Evolutionary conservation across 2,888 invertebrate species (phyloP).

Genomic region (Leistus spinibarbis): DNA sequence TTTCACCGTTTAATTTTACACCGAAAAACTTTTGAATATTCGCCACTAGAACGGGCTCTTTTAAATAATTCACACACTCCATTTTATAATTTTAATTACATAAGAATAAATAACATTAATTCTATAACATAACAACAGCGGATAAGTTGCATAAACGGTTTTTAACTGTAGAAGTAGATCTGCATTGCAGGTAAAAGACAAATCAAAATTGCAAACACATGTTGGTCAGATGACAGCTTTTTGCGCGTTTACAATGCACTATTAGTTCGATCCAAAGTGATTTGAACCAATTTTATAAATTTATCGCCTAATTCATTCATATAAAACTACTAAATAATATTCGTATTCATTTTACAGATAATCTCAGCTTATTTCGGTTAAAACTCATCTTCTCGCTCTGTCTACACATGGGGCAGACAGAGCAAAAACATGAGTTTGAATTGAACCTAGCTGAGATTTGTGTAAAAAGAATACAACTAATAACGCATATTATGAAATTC

Average conservation of each 20-base stretch:
- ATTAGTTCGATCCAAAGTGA: not conserved
- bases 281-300: not conserved
- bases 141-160: not conserved
- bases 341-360: not conserved
- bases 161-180: constrained; percentile 16
- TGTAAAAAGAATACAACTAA: too few relatives aligned
- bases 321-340: too few relatives aligned
- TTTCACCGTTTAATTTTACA: constrained; percentile 61
- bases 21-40: constrained; percentile 82
- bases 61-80: constrained; percentile 67
- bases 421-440: too few relatives aligned
- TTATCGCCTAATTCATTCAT: not conserved
- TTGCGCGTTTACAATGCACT: not conserved
- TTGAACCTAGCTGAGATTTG: too few relatives aligned
- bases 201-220: constrained; percentile 18
- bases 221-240: constrained; percentile 32
- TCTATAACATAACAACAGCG: constrained; percentile 17
- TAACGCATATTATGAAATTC: too few relatives aligned
- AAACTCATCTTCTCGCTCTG: too few relatives aligned
- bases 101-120: not conserved
- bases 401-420: too few relatives aligned
- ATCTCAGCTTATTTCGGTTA: too few relatives aligned
- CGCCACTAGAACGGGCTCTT: constrained; percentile 77
- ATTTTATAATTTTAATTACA: constrained; percentile 7
- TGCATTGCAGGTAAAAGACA: constrained; percentile 35